Conservation (phyloP, 2,797 vertebrate genomes). For the Phaenicophaeus curvirostris region DNA sequence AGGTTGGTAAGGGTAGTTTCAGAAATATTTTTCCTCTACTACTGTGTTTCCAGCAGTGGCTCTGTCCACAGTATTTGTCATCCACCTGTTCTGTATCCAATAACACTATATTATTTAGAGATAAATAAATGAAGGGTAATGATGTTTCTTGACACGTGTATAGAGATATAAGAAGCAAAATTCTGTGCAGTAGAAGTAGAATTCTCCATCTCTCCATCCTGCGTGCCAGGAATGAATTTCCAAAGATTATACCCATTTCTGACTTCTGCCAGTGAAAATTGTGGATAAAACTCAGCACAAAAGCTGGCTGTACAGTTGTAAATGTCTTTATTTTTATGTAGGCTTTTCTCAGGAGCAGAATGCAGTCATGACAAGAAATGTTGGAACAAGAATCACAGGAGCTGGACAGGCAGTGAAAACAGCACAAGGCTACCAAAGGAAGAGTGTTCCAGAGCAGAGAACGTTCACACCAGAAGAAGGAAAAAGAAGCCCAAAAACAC, state of each 20-base stretch:
- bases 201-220: background rate
- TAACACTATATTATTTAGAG: background rate
- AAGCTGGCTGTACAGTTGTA: background rate
- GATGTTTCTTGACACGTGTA: background rate
- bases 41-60: background rate
- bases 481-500: conserved; percentile 11
- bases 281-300: background rate
- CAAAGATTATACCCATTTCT: background rate
- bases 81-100: background rate
- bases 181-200: background rate
- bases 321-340: background rate
- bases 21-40: background rate
- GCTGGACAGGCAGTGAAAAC: background rate
- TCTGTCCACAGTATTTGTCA: background rate
- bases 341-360: conserved; percentile 46
- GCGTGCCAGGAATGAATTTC: background rate
- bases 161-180: background rate
- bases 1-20: conserved; percentile 37
- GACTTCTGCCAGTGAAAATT: background rate
- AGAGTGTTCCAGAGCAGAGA: conserved; percentile 8
- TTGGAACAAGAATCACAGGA: background rate
- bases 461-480: background rate
- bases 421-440: background rate
- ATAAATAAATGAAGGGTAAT: background rate
- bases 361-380: background rate